Evolutionary conservation across 1,140 invertebrate species (phyloP).

Genomic region (Nasonia vitripennis): DNA sequence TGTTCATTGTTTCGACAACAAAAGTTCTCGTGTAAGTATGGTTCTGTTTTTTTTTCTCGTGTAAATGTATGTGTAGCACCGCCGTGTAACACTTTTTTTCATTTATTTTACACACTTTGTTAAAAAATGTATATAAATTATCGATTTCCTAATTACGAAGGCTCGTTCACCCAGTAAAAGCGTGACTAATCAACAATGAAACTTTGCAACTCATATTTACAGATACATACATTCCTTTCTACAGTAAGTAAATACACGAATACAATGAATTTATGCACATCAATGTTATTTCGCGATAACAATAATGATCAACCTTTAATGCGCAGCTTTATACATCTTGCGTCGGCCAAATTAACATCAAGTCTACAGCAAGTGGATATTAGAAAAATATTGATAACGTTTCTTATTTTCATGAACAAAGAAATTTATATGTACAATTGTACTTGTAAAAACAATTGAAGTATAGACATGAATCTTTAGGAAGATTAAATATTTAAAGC

Average conservation of each 20-base stretch:
- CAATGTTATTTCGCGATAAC: too few species aligned
- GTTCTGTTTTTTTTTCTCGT: not conserved
- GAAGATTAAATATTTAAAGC: not conserved
- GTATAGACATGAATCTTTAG: not conserved
- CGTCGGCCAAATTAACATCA: not conserved
- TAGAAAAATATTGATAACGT: not conserved
- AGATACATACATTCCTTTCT: not conserved
- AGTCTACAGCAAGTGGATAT: not conserved
- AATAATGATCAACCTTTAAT: too few species aligned
- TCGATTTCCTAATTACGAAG: not conserved
- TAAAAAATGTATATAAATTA: constrained; percentile 2
- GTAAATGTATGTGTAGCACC: not conserved
- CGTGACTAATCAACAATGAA: not conserved
- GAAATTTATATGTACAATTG: not conserved
- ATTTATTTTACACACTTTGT: not conserved
- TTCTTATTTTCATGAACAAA: not conserved
- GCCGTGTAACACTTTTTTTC: not conserved
- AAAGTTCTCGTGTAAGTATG: not conserved
- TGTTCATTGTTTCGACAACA: not conserved
- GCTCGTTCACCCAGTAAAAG: not conserved
- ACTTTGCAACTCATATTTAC: not conserved
- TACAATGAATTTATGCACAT: not conserved
- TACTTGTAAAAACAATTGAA: not conserved
- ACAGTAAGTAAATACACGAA: not conserved
- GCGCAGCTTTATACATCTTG: not conserved